phyloP scores from a whole-genome alignment of 2,113 vertebrate species.

The Hystrix cristata region DNA sequence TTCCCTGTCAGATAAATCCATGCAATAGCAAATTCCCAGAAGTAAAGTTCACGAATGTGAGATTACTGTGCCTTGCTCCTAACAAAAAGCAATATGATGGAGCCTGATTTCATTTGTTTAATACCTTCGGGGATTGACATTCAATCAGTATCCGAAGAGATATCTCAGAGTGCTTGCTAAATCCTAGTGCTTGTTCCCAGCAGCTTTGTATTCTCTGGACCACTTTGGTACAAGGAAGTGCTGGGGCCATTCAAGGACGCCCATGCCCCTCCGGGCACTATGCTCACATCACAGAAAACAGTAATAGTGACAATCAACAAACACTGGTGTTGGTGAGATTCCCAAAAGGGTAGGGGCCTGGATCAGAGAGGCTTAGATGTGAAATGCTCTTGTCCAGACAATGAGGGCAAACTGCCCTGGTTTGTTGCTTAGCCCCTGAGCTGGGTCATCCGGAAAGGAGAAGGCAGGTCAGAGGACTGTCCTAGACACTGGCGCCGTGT shows the following conservation, averaged over 20 bases:
- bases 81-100: not conserved
- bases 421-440: not conserved
- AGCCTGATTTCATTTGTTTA: slow-evolving; percentile 58
- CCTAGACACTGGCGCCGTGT: slow-evolving; percentile 80
- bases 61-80: slow-evolving; percentile 34
- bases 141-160: slow-evolving; percentile 45
- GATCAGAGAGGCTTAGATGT: not conserved
- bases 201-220: not conserved
- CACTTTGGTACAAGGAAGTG: not conserved
- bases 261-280: not conserved
- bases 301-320: not conserved
- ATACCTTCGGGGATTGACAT: slow-evolving; percentile 50
- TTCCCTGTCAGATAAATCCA: slow-evolving; percentile 40
- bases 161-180: slow-evolving; percentile 47
- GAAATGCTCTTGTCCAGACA: not conserved
- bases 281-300: not conserved
- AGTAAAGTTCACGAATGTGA: slow-evolving; percentile 53
- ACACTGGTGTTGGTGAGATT: not conserved
- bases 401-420: not conserved
- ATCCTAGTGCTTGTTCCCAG: not conserved
- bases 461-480: not conserved
- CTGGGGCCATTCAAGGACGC: not conserved
- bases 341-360: not conserved
- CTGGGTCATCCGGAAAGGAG: slow-evolving; percentile 16
- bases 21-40: slow-evolving; percentile 19